Evolutionary conservation across 2,113 vertebrate species (phyloP).

Genomic region (Notarius lentiginosus): DNA sequence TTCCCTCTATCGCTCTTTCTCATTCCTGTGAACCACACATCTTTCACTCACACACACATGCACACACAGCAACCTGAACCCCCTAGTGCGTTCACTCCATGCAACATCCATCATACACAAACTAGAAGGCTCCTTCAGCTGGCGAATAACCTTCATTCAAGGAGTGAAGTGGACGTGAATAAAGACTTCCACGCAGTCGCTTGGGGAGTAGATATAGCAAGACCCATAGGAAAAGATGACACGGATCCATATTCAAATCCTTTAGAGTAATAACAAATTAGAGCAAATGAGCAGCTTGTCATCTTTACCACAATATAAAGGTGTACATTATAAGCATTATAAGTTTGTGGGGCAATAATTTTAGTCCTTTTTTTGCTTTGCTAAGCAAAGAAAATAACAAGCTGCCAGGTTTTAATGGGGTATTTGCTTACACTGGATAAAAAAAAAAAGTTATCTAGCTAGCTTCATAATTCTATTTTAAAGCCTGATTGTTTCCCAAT

Average conservation of each 20-base stretch:
- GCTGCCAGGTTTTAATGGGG: neutral
- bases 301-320: neutral
- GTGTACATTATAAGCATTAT: neutral
- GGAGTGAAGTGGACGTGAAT: constrained; percentile 27
- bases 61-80: constrained; percentile 34
- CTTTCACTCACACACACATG: constrained; percentile 5
- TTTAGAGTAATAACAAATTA: constrained; percentile 9
- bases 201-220: constrained; percentile 27
- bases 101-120: constrained; percentile 51
- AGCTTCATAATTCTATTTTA: neutral
- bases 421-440: neutral
- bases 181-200: constrained; percentile 30
- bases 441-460: neutral
- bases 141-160: constrained; percentile 55
- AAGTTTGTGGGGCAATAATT: neutral
- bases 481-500: neutral
- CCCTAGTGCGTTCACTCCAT: constrained; percentile 46
- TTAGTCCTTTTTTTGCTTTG: neutral
- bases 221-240: constrained; percentile 23
- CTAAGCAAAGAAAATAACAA: neutral
- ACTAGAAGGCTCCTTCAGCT: constrained; percentile 55
- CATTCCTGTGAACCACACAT: neutral
- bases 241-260: constrained; percentile 3
- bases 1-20: constrained; percentile 40
- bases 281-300: neutral